phyloP scores from a whole-genome alignment of 2,888 invertebrate genomes.

The Agrochola lychnidis region DNA sequence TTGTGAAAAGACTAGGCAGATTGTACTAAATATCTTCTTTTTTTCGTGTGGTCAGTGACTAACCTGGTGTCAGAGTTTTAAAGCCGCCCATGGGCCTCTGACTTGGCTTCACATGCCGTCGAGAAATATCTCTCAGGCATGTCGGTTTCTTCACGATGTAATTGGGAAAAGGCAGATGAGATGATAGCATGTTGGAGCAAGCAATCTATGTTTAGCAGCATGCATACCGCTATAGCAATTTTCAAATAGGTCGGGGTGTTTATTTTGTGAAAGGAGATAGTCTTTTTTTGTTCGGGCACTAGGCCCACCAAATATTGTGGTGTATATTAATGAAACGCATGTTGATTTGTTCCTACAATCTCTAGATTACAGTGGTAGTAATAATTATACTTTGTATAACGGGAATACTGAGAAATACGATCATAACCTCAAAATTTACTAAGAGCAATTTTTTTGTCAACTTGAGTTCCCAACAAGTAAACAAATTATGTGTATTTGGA shows the following conservation, averaged over 20 bases:
- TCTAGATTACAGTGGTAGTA: not conserved
- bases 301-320: not conserved
- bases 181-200: conserved; percentile 13
- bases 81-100: too few species aligned
- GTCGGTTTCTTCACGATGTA: too few species aligned
- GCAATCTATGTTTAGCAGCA: conserved; percentile 8
- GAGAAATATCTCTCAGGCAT: too few species aligned
- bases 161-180: too few species aligned
- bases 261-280: not conserved
- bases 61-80: too few species aligned
- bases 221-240: conserved; percentile 17
- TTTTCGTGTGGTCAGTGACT: too few species aligned
- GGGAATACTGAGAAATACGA: not conserved
- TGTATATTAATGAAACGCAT: not conserved
- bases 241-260: conserved; percentile 11
- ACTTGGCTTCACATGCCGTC: too few species aligned
- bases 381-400: too few species aligned
- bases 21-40: too few species aligned
- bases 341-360: not conserved
- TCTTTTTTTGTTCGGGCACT: not conserved
- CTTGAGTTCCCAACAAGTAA: not conserved
- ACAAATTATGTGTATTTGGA: not conserved
- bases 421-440: too few species aligned
- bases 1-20: too few species aligned
- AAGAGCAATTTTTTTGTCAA: not conserved